Evolutionary conservation across 2,888 invertebrate species (phyloP).

Genomic region (Archips crataeganus): DNA sequence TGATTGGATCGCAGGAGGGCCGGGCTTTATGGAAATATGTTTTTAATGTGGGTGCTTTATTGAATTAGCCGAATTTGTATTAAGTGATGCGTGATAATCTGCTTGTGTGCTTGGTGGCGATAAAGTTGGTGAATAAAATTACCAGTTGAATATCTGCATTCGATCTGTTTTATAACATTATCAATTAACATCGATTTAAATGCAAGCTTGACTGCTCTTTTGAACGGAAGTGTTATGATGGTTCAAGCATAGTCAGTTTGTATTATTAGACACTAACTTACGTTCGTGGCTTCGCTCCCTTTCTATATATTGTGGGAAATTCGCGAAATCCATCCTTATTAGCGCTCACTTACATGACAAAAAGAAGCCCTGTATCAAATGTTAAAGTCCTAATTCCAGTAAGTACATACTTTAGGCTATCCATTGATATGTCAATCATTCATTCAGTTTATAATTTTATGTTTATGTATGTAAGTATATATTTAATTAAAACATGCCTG

Average conservation of each 20-base stretch:
- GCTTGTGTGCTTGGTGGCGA: slow-evolving; percentile 66
- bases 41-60: slow-evolving; percentile 84
- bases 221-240: not conserved
- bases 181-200: not conserved
- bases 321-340: too few species aligned
- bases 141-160: not conserved
- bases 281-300: too few species aligned
- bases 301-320: too few species aligned
- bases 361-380: too few species aligned
- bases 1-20: slow-evolving; percentile 80
- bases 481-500: slow-evolving; percentile 1
- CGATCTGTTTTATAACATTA: not conserved
- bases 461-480: too few species aligned
- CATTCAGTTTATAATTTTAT: too few species aligned
- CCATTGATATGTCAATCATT: too few species aligned
- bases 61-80: slow-evolving; percentile 79
- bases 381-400: too few species aligned
- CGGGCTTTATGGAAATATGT: slow-evolving; percentile 81
- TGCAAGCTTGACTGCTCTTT: not conserved
- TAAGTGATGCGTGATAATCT: slow-evolving; percentile 74
- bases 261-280: too few species aligned
- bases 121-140: slow-evolving; percentile 48
- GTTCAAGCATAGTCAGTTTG: not conserved
- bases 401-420: too few species aligned
- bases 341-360: too few species aligned